Evolutionary conservation across 2,888 invertebrate species (phyloP).

Genomic region (Caenorhabditis sp.): DNA sequence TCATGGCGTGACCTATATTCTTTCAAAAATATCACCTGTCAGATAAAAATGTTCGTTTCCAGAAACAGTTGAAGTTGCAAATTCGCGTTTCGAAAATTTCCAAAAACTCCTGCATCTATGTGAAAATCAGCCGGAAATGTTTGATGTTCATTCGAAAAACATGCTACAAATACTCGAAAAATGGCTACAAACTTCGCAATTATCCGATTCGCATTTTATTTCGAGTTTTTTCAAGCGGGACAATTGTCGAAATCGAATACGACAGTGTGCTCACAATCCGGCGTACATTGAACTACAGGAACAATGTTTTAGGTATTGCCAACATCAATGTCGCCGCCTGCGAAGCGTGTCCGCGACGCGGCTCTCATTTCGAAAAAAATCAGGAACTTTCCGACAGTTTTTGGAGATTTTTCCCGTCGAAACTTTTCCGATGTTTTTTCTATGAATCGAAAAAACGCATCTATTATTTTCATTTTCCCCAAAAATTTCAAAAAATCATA

Average conservation of each 20-base stretch:
- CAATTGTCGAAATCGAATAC: slow-evolving; percentile 41
- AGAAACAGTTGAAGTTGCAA: slow-evolving; percentile 37
- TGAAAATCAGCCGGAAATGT: slow-evolving; percentile 37
- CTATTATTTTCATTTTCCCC: too few species aligned
- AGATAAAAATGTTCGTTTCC: slow-evolving; percentile 1
- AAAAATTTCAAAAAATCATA: too few species aligned
- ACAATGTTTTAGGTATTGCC: slow-evolving; percentile 34
- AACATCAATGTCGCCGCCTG: too few species aligned
- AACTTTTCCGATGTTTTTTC: too few species aligned
- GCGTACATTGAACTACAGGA: slow-evolving; percentile 48
- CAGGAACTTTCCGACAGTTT: too few species aligned
- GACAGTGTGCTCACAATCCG: slow-evolving; percentile 62
- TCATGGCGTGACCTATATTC: too few species aligned
- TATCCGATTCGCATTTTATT: slow-evolving; percentile 49
- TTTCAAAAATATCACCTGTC: too few species aligned
- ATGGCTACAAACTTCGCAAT: slow-evolving; percentile 53
- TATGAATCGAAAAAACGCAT: too few species aligned
- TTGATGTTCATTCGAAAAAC: slow-evolving; percentile 57
- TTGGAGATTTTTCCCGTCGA: too few species aligned
- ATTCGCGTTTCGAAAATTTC: slow-evolving; percentile 41
- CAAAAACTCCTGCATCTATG: slow-evolving; percentile 40
- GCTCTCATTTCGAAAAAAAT: too few species aligned
- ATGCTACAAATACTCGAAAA: slow-evolving; percentile 57
- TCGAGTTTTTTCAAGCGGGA: slow-evolving; percentile 49
- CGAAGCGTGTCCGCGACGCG: too few species aligned